Percentiles rank a stretch among this genome's conserved stretches.
These are phyloP conservation scores for Lampris incognitus DNA, from an alignment of 2,113 vertebrate genomes.

Conservation along the genomic window DNA sequence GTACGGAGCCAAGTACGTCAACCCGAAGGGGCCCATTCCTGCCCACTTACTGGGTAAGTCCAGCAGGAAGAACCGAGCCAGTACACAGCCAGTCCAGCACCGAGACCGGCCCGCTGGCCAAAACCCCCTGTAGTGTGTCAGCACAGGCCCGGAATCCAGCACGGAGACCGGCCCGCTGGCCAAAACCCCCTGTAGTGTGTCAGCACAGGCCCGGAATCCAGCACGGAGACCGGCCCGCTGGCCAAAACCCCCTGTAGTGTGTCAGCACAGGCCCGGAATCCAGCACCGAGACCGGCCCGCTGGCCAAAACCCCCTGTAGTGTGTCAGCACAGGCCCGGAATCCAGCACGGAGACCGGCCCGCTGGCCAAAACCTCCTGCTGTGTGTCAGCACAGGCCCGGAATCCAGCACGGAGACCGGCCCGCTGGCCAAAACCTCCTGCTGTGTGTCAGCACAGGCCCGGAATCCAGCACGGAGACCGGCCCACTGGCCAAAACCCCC, in stretches of 20 bases:
- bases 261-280: constrained; percentile 32
- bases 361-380: no score
- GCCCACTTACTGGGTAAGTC: constrained; percentile 93
- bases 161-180: constrained; percentile 33
- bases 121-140: no score
- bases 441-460: no score
- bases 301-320: constrained; percentile 52
- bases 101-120: no score
- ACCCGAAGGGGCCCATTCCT: constrained; percentile 93
- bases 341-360: no score
- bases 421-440: constrained; percentile 40
- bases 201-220: no score
- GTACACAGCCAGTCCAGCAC: no score
- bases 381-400: neutral
- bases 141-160: constrained; percentile 39
- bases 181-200: constrained; percentile 49
- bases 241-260: no score
- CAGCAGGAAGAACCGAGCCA: no score
- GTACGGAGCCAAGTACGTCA: constrained; percentile 87
- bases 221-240: no score
- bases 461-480: no score
- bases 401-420: constrained; percentile 48
- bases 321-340: neutral
- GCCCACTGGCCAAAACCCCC: no score
- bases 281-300: constrained; percentile 31